A percentile compares a stretch with the other conserved stretches of the same genome.
Evolutionary conservation across 1,140 invertebrate species (phyloP).

Genomic region (Ips nitidus): DNA sequence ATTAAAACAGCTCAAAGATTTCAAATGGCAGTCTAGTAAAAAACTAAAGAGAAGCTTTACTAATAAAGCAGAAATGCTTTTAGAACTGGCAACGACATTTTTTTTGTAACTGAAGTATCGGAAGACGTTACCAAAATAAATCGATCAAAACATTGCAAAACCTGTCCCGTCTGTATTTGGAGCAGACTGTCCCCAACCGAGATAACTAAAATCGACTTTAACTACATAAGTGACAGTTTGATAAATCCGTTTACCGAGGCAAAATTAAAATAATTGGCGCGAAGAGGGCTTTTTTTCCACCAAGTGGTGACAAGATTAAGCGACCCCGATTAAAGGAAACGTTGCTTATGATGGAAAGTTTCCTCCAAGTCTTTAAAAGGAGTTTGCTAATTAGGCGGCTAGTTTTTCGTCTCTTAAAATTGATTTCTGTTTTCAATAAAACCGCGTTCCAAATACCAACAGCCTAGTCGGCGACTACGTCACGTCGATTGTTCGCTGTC

Average conservation of each 20-base stretch:
- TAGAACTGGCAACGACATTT: not conserved
- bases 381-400: slow-evolving; percentile 9
- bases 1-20: too few species aligned
- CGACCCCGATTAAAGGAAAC: slow-evolving; percentile 18
- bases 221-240: slow-evolving; percentile 26
- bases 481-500: slow-evolving; percentile 17
- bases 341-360: slow-evolving; percentile 27
- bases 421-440: slow-evolving; percentile 5
- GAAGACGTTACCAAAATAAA: not conserved
- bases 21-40: too few species aligned
- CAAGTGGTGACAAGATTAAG: slow-evolving; percentile 29
- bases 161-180: slow-evolving; percentile 24
- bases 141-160: slow-evolving; percentile 4
- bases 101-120: not conserved
- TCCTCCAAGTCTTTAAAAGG: slow-evolving; percentile 24
- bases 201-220: slow-evolving; percentile 29
- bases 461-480: not conserved
- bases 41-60: too few species aligned
- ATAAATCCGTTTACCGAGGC: slow-evolving; percentile 28
- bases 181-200: not conserved
- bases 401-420: not conserved
- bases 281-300: slow-evolving; percentile 17
- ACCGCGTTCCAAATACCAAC: not conserved
- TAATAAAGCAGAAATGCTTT: too few species aligned
- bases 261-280: slow-evolving; percentile 31